These are phyloP conservation scores for Chromoteleia sp. DNA, from an alignment of 2,888 invertebrate genomes.

Conservation along the genomic window DNA sequence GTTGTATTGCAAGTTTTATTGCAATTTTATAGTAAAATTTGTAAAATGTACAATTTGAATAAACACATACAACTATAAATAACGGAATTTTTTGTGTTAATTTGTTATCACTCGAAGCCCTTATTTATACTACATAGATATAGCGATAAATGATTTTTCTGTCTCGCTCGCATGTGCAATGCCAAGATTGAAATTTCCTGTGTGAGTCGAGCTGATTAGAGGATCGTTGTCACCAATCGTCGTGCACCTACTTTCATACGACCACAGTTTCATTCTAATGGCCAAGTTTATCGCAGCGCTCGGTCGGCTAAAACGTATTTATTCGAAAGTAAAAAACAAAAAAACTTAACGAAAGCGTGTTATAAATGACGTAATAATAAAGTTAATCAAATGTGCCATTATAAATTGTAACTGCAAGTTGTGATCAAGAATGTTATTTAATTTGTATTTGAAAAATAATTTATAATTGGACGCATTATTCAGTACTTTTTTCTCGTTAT, in stretches of 20 bases:
- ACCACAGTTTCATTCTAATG: constrained; percentile 58
- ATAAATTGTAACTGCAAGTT: too few species aligned
- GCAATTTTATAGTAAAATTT: too few species aligned
- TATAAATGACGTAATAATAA: constrained; percentile 8
- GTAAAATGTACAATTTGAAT: too few species aligned
- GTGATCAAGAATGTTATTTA: too few species aligned
- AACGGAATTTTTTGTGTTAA: too few species aligned
- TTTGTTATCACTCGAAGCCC: constrained; percentile 23
- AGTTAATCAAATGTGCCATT: too few species aligned
- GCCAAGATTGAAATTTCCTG: constrained; percentile 80
- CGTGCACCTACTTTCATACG: constrained; percentile 60
- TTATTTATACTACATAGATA: constrained; percentile 21
- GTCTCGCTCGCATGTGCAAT: constrained; percentile 71
- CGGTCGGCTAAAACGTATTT: constrained; percentile 27
- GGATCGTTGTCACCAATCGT: constrained; percentile 62
- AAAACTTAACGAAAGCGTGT: not conserved
- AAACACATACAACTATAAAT: too few species aligned
- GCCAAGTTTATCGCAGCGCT: constrained; percentile 45
- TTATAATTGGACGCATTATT: too few species aligned
- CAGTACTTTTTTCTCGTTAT: too few species aligned
- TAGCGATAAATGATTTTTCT: constrained; percentile 49
- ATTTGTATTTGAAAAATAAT: too few species aligned
- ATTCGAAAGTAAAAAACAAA: constrained; percentile 27
- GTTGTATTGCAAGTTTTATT: too few species aligned
- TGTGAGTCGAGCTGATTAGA: constrained; percentile 66